These are phyloP conservation scores for Oscheius myriophilus DNA, from an alignment of 2,888 invertebrate genomes.

Conservation along the genomic window DNA sequence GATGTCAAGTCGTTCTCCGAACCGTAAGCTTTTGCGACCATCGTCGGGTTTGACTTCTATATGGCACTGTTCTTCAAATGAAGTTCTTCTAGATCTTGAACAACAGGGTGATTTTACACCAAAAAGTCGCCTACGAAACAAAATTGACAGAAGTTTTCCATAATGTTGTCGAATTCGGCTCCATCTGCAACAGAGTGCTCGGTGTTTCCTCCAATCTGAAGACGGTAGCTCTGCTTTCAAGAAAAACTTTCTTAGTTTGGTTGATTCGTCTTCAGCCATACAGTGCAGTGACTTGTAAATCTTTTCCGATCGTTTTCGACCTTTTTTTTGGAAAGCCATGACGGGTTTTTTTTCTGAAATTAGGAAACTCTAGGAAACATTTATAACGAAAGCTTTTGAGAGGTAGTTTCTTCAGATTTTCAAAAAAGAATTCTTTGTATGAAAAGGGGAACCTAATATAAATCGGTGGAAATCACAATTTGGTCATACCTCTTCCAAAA, in stretches of 20 bases:
- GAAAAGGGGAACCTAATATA: no score
- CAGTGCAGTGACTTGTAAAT: slow-evolving; percentile 67
- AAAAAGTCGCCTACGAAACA: slow-evolving; percentile 34
- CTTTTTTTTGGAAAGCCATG: no score
- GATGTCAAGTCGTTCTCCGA: slow-evolving; percentile 53
- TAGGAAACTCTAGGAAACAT: no score
- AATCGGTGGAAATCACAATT: no score
- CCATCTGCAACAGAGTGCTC: slow-evolving; percentile 66
- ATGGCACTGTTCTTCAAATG: slow-evolving; percentile 44
- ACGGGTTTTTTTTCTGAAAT: no score
- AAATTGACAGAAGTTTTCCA: slow-evolving; percentile 60
- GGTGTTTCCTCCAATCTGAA: slow-evolving; percentile 58
- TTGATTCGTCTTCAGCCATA: no score
- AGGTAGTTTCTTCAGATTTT: no score
- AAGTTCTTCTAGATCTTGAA: slow-evolving; percentile 34
- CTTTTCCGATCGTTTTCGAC: no score
- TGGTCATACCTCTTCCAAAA: no score
- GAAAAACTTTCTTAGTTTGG: neutral
- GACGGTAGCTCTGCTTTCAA: neutral
- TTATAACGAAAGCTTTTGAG: no score
- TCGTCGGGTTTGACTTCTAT: slow-evolving; percentile 33
- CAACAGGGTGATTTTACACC: neutral
- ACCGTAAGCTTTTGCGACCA: slow-evolving; percentile 35
- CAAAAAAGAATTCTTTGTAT: no score
- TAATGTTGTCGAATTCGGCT: slow-evolving; percentile 64